These are phyloP conservation scores for Gymnoscopelus braueri DNA, from an alignment of 2,797 vertebrate species.

Conservation along the genomic window DNA sequence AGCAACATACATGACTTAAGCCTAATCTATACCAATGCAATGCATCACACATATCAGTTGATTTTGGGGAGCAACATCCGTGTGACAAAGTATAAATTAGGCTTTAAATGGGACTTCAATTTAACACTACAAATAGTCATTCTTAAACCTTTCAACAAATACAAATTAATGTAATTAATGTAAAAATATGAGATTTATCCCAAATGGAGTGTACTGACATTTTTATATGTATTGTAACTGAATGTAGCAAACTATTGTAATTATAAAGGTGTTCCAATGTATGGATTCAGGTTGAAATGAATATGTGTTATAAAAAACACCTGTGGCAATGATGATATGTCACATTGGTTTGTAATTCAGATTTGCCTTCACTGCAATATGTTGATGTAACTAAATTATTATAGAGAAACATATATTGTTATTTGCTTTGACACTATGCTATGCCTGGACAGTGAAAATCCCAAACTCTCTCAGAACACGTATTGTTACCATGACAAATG, in stretches of 20 bases:
- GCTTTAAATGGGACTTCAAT: no score
- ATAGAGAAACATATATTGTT: slow-evolving; percentile 16
- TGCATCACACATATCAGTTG: no score
- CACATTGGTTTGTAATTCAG: slow-evolving; percentile 23
- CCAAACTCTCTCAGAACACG: slow-evolving; percentile 20
- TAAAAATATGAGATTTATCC: slow-evolving; percentile 1
- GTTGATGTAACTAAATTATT: slow-evolving; percentile 36
- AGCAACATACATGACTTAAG: no score
- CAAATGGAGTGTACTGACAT: slow-evolving; percentile 26
- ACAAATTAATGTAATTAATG: no score
- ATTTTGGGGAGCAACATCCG: no score
- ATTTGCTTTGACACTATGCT: slow-evolving; percentile 8
- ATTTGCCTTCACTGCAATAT: slow-evolving; percentile 31
- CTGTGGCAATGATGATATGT: slow-evolving; percentile 38
- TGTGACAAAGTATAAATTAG: no score
- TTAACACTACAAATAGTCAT: no score
- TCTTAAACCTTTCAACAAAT: no score
- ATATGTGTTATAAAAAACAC: slow-evolving; percentile 21
- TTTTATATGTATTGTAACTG: slow-evolving; percentile 39
- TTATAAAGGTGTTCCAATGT: slow-evolving; percentile 33
- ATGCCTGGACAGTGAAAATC: slow-evolving; percentile 23
- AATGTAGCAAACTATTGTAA: slow-evolving; percentile 41
- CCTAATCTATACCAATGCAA: no score
- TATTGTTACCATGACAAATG: slow-evolving; percentile 21
- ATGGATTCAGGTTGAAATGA: slow-evolving; percentile 9